Evolutionary conservation across 2,888 invertebrate species (phyloP), one percentile per base, ranked within the genome.

Genomic region (Steinernema scapterisci): DNA sequence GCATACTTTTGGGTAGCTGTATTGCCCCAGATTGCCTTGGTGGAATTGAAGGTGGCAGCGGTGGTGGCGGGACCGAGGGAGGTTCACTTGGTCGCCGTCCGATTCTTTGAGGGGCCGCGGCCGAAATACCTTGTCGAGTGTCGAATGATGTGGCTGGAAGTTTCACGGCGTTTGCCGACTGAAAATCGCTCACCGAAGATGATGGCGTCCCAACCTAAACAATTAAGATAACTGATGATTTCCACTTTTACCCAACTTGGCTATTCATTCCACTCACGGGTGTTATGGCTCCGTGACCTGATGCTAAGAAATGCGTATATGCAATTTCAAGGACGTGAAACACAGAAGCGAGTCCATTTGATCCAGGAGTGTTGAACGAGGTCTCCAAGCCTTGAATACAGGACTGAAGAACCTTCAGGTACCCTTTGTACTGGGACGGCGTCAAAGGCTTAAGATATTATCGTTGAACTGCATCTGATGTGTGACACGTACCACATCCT

Each of bases 321-420:
- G 95, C 94, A 87, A 99, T 95, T 91, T 99, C 99, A 85, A 97
- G 92, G 80, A 97, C 91, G 89, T 96, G 95, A 89, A 95, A 97
- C 0, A 96, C 95, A 2, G 96, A 95, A 0, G 91, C 90, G 93
- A 97, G 95, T 25, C 99, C 99, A 45, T 97, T 97, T 0, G 95
- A 91, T 0, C 97, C 96, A 85, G 94, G 86, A n/a, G 84, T 83
- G 74, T 84, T 84, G 76, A 83, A 86, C 2, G 82, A 84, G 6
- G 80, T 75, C 74, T 80, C 80, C 21, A 80, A 70, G 13, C 80
- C 80, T 23, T 44, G 92, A 6, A 94, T 92, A 51, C 95, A 92
- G 0, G 95, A 93, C 89, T 93, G 93, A 38, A 97, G 89, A 74
- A 96, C 92, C 89, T 95, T 95, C 73, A 96, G 89, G 92, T 96